Evolutionary conservation across 1,140 invertebrate species (phyloP).

Genomic region (Calosoma granatense): DNA sequence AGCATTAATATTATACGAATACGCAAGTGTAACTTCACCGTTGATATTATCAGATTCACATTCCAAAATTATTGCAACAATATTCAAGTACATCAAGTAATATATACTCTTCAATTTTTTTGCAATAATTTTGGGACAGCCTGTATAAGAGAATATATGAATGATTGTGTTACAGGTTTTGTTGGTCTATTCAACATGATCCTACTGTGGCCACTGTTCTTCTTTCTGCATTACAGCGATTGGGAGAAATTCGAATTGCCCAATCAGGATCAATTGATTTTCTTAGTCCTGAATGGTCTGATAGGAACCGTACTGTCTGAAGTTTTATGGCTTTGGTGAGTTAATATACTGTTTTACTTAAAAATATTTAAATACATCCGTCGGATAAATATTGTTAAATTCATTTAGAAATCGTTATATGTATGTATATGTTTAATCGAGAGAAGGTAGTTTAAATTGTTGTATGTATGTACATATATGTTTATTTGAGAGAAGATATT

Average conservation of each 20-base stretch:
- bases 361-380: no score
- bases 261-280: slow-evolving; percentile 62
- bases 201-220: slow-evolving; percentile 77
- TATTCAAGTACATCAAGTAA: no score
- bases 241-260: slow-evolving; percentile 75
- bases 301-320: slow-evolving; percentile 79
- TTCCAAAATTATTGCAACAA: no score
- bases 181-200: slow-evolving; percentile 76
- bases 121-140: no score
- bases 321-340: slow-evolving; percentile 84
- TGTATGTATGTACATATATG: slow-evolving; percentile 12
- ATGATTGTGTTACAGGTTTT: no score
- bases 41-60: no score
- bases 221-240: slow-evolving; percentile 67
- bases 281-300: slow-evolving; percentile 74
- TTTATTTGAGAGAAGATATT: slow-evolving; percentile 16
- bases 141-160: no score
- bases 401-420: neutral
- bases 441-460: slow-evolving; percentile 14
- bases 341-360: no score
- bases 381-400: slow-evolving; percentile 26
- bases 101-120: no score
- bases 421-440: neutral
- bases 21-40: no score
- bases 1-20: no score